A percentile compares a stretch with the other conserved stretches of the same genome.
phyloP scores from a whole-genome alignment of 1,140 invertebrate genomes.

The Drosophila kurseongensis region DNA sequence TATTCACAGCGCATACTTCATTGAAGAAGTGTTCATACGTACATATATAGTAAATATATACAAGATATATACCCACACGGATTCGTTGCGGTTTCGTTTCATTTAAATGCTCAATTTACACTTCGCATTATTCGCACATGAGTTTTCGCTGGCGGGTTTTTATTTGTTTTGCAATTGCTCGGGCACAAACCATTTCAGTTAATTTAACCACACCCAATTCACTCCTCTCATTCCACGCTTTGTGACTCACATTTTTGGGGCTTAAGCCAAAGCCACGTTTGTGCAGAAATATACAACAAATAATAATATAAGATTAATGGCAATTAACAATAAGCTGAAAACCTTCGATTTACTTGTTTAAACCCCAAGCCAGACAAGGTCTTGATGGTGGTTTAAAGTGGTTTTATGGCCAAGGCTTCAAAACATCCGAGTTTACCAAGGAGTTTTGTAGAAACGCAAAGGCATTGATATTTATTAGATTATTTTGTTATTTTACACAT shows the following conservation, averaged over 20 bases:
- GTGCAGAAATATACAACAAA: slow-evolving; percentile 5
- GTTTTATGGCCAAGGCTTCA: slow-evolving; percentile 43
- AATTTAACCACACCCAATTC: slow-evolving; percentile 36
- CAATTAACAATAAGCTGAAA: slow-evolving; percentile 46
- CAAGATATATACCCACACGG: not conserved
- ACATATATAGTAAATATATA: slow-evolving; percentile 1
- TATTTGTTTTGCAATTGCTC: slow-evolving; percentile 46
- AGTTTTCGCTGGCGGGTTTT: slow-evolving; percentile 16
- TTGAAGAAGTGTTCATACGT: slow-evolving; percentile 14
- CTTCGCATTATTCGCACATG: slow-evolving; percentile 36
- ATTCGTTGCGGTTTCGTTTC: slow-evolving; percentile 42
- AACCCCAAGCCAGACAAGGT: slow-evolving; percentile 38
- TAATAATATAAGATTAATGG: slow-evolving; percentile 33
- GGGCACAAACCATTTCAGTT: slow-evolving; percentile 45
- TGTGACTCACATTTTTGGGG: slow-evolving; percentile 38
- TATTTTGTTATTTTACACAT: too few species aligned
- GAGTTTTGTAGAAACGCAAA: not conserved
- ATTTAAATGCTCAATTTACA: slow-evolving; percentile 57
- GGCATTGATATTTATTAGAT: not conserved
- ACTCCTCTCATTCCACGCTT: slow-evolving; percentile 18
- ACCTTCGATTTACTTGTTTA: slow-evolving; percentile 35
- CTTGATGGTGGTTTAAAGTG: slow-evolving; percentile 10
- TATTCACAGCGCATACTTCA: slow-evolving; percentile 49
- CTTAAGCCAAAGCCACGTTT: slow-evolving; percentile 15
- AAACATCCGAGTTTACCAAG: slow-evolving; percentile 32